Conservation (phyloP, 2,113 vertebrate genomes). For the Peromyscus polionotus region DNA sequence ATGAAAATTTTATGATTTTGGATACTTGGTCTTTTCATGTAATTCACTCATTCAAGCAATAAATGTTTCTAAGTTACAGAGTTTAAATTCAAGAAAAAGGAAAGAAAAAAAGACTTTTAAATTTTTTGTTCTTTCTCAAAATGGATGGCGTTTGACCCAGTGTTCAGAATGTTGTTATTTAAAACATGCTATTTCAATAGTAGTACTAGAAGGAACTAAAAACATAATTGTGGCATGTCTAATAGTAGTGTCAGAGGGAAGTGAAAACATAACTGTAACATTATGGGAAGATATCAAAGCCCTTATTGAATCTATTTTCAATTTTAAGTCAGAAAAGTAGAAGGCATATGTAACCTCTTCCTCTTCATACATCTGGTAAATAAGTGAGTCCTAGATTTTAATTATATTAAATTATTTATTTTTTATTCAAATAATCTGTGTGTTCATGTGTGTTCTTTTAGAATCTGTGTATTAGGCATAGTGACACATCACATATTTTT, state of each 20-base stretch:
- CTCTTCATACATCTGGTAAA: neutral
- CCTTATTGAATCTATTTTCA: neutral
- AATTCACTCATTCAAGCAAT: neutral
- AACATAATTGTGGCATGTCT: neutral
- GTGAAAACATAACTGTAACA: neutral
- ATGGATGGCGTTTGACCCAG: neutral
- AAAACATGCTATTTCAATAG: neutral
- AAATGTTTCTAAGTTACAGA: neutral
- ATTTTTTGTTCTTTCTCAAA: neutral
- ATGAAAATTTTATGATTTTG: constrained; percentile 40
- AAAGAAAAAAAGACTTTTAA: neutral
- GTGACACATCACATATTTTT: neutral
- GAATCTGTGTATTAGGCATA: neutral
- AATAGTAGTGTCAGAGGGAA: neutral
- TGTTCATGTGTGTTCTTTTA: neutral
- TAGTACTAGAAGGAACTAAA: neutral
- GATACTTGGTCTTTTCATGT: neutral
- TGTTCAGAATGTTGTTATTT: neutral
- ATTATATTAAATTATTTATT: neutral
- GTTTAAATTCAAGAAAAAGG: neutral
- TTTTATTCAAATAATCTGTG: neutral
- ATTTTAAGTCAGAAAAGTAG: neutral
- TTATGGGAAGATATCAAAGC: neutral
- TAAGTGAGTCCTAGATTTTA: neutral
- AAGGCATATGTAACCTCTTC: neutral